Evolutionary conservation across 1,140 invertebrate genomes (phyloP).

Genomic region (Eciton burchellii): DNA sequence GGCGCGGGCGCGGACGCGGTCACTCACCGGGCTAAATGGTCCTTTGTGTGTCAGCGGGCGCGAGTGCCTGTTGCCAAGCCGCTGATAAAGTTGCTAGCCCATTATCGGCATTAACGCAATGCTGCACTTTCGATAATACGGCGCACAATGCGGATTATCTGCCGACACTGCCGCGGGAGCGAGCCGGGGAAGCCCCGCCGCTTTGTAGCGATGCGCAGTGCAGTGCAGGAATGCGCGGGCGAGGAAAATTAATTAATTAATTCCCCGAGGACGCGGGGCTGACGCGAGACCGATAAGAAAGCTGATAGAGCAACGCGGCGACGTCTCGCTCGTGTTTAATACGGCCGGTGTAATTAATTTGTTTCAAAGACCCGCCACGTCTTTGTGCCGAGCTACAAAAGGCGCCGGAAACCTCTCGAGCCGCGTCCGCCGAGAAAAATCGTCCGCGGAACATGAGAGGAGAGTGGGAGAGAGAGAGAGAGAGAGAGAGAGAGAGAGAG

Average conservation of each 20-base stretch:
- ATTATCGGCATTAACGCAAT: conserved; percentile 61
- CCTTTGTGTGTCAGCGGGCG: conserved; percentile 59
- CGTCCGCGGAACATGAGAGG: neutral
- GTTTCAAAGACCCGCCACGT: conserved; percentile 45
- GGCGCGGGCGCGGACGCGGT: conserved; percentile 27
- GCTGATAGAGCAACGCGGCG: conserved; percentile 59
- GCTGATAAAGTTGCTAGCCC: conserved; percentile 57
- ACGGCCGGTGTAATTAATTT: conserved; percentile 59
- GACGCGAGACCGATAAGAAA: conserved; percentile 57
- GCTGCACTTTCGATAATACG: conserved; percentile 60
- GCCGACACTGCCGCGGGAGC: conserved; percentile 1
- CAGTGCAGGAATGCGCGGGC: too few relatives aligned
- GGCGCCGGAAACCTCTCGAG: conserved; percentile 30
- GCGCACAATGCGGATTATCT: conserved; percentile 58
- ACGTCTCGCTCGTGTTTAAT: conserved; percentile 56
- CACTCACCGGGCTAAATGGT: conserved; percentile 63
- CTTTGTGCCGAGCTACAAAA: conserved; percentile 48
- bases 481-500: too few relatives aligned
- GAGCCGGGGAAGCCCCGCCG: conserved; percentile 21
- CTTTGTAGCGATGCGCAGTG: conserved; percentile 51
- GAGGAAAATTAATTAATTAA: conserved; percentile 63
- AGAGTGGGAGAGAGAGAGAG: neutral
- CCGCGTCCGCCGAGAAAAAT: conserved; percentile 37
- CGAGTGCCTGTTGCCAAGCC: conserved; percentile 51
- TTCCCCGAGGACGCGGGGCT: conserved; percentile 59